Percentiles rank a stretch among this genome's conserved stretches.
Conservation (phyloP, 2,113 vertebrate genomes). For the Labeo rohita region DNA sequence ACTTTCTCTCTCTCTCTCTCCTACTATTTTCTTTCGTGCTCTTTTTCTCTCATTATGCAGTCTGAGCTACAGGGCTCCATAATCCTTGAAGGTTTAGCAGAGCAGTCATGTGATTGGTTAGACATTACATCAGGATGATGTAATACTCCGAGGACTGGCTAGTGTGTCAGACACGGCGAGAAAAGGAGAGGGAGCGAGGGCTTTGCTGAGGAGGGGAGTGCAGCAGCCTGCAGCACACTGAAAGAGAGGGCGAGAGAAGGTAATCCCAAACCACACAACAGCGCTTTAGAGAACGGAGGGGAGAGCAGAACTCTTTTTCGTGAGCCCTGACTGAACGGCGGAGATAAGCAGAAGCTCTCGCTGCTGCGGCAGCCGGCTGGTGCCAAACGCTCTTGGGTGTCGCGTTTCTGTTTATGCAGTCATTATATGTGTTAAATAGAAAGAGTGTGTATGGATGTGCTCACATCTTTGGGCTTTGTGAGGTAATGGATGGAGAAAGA, state of each 20-base stretch:
- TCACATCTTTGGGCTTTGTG: neutral
- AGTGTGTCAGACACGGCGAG: slow-evolving; percentile 77
- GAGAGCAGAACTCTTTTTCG: slow-evolving; percentile 52
- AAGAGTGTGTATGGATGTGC: neutral
- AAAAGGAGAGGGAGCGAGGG: slow-evolving; percentile 47
- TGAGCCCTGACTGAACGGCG: slow-evolving; percentile 51
- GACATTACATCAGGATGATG: slow-evolving; percentile 93
- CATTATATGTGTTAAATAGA: slow-evolving; percentile 3
- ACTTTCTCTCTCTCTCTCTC: slow-evolving; percentile 51
- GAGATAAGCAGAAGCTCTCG: slow-evolving; percentile 52
- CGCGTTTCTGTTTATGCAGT: slow-evolving; percentile 32
- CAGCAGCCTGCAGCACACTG: slow-evolving; percentile 35
- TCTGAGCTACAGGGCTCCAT: slow-evolving; percentile 79
- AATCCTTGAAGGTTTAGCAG: slow-evolving; percentile 82
- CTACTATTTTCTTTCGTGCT: slow-evolving; percentile 61
- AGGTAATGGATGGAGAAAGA: neutral
- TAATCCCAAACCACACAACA: slow-evolving; percentile 58
- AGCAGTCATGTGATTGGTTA: slow-evolving; percentile 79
- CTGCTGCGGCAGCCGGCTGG: slow-evolving; percentile 14
- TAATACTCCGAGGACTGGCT: slow-evolving; percentile 84
- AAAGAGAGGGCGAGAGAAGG: slow-evolving; percentile 62
- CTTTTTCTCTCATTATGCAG: slow-evolving; percentile 82
- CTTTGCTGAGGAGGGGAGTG: slow-evolving; percentile 65
- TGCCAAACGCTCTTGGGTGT: slow-evolving; percentile 25
- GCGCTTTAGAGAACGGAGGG: slow-evolving; percentile 49